Base-by-base conservation (phyloP, 1,140 invertebrate species). In the Cotesia chilonis region DNA sequence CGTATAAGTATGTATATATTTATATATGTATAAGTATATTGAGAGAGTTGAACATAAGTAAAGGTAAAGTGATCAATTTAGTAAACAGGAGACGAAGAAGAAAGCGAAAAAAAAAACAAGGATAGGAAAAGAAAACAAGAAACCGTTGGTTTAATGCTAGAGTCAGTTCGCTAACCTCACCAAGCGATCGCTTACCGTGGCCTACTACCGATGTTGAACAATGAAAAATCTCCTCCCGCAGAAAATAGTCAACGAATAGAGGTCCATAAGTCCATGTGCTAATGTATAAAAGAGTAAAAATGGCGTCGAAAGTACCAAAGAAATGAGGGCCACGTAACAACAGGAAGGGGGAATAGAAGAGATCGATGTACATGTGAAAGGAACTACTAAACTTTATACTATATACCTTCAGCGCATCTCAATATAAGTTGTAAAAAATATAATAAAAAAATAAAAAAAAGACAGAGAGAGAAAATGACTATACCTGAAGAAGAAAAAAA, bases 91-190 rank as follows among this genome's bases (percentile, higher is more conserved):
- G 7, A 47, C 47, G 17, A 41, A 14, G 28, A 10, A 41, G 28
- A 64, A 64, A 64, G 35, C 36, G 10, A 52, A 54, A 47, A 28
- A 28, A 41, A 47, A 47, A 28, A 28, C 28, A 28, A 47, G 41
- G 41, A 47, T 47, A 65, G 59, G 14, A 71, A 37, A 71, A 61
- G 54, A 14, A 57, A 35, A 35, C 4, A 61, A 52, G 55, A 70
- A 54, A 64, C 57, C 64, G 64, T 68, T 67, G 51, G 41, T 47
- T 41, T 12, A 20, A 66, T 66, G 12, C 37, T 20, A 55, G 51
- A 63, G 57, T 61, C 61, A 47, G 70, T 72, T 72, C 70, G 70
- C 70, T 66, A 72, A 72, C 70, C 70, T 57, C 64, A 72, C 41
- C 63, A 52, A 52, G 37, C 70, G 28, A 71, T 71, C 70, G 54